Evolutionary conservation across 2,113 vertebrate species (phyloP).

Genomic region (Marcusenius ussheri): DNA sequence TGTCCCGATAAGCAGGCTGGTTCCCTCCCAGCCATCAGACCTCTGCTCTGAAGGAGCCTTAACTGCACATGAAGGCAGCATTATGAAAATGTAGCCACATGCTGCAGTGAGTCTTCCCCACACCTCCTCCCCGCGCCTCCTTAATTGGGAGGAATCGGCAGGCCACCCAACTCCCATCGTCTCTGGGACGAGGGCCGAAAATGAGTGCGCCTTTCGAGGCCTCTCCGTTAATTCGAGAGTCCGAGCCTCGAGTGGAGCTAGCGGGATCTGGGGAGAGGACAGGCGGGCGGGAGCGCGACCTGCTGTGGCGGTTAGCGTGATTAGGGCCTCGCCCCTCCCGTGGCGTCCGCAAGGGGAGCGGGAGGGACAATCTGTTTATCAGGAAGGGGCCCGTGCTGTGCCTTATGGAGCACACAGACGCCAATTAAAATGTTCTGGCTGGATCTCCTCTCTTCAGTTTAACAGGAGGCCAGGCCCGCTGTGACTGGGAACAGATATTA

Average conservation of each 20-base stretch:
- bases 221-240: not conserved
- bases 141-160: not conserved
- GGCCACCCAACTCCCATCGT: not conserved
- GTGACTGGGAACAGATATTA: not conserved
- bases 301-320: not conserved
- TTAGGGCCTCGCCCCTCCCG: not conserved
- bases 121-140: not conserved
- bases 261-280: not conserved
- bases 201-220: not conserved
- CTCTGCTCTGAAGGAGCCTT: not conserved
- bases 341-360: not conserved
- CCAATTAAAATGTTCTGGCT: constrained; percentile 2
- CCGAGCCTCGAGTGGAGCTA: not conserved
- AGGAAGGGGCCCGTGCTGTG: not conserved
- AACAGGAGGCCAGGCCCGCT: constrained; percentile 1
- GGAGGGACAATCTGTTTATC: constrained; percentile 5
- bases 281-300: not conserved
- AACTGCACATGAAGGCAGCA: not conserved
- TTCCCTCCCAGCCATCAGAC: not conserved
- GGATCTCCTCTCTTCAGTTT: not conserved
- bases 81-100: not conserved
- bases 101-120: not conserved
- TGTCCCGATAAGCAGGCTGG: not conserved
- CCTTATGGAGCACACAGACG: constrained; percentile 4
- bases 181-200: not conserved